A percentile compares a stretch with the other conserved stretches of the same genome.
These are phyloP conservation scores for Sphinx pinastri DNA, from an alignment of 2,888 invertebrate genomes.

Conservation along the genomic window DNA sequence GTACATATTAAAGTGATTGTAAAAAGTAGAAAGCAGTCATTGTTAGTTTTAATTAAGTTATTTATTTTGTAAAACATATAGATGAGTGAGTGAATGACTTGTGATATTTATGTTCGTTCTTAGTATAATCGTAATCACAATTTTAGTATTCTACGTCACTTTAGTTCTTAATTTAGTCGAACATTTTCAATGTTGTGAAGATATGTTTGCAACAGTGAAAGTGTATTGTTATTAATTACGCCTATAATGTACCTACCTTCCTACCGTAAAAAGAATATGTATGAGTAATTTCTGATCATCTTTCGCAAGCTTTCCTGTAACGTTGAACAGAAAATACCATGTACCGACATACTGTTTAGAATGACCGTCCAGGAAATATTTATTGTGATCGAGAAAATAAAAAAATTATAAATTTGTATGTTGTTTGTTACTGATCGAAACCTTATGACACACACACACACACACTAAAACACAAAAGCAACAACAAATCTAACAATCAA, in stretches of 20 bases:
- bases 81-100: conserved; percentile 46
- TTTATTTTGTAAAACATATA: conserved; percentile 67
- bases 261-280: neutral
- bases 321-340: neutral
- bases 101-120: conserved; percentile 44
- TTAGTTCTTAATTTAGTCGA: conserved; percentile 40
- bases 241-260: conserved; percentile 4
- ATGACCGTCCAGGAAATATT: conserved; percentile 54
- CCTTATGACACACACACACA: neutral
- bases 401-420: conserved; percentile 36
- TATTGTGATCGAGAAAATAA: conserved; percentile 62
- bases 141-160: conserved; percentile 44
- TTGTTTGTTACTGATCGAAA: conserved; percentile 29
- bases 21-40: conserved; percentile 64
- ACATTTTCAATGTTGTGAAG: conserved; percentile 73
- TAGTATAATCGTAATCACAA: conserved; percentile 29
- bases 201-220: conserved; percentile 77
- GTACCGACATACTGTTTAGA: neutral
- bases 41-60: conserved; percentile 69
- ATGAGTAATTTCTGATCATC: neutral
- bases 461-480: neutral
- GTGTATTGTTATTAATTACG: conserved; percentile 44
- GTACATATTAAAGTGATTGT: conserved; percentile 27
- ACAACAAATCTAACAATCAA: neutral
- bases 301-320: too few species aligned